These are phyloP conservation scores for Sinella curviseta DNA, from an alignment of 1,140 invertebrate species.

Conservation along the genomic window DNA sequence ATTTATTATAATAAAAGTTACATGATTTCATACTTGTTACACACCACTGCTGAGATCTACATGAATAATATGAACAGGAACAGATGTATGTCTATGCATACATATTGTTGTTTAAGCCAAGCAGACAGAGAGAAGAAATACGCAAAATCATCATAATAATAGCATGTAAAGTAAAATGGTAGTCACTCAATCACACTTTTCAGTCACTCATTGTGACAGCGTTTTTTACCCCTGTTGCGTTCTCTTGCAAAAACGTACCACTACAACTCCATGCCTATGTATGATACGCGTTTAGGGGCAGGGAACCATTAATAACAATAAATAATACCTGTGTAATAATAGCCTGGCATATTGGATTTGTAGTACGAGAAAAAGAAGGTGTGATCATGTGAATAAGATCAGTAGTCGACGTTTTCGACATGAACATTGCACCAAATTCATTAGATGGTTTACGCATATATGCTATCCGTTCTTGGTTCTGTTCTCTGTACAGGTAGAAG, in stretches of 20 bases:
- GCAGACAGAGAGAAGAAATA: too few relatives aligned
- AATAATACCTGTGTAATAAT: background rate
- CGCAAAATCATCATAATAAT: too few relatives aligned
- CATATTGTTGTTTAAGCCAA: too few relatives aligned
- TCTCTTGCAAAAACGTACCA: background rate
- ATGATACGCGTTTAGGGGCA: too few relatives aligned
- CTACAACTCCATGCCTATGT: too few relatives aligned
- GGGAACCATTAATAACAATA: background rate
- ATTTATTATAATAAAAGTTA: slow-evolving; percentile 9
- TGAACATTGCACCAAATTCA: background rate
- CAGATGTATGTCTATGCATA: too few relatives aligned
- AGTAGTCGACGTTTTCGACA: background rate
- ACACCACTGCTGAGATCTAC: background rate
- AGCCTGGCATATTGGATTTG: background rate
- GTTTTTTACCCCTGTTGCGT: background rate
- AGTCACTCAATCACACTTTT: slow-evolving; percentile 10
- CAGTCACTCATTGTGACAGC: background rate
- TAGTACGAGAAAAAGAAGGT: background rate
- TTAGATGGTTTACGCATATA: background rate
- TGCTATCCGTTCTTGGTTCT: background rate
- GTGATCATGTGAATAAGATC: background rate
- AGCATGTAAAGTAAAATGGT: too few relatives aligned
- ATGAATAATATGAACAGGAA: too few relatives aligned
- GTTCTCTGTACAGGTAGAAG: background rate
- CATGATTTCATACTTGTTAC: background rate